Evolutionary conservation across 2,888 invertebrate species (phyloP), one percentile per base, ranked within the genome.

Genomic region (Uloborus plumipes): DNA sequence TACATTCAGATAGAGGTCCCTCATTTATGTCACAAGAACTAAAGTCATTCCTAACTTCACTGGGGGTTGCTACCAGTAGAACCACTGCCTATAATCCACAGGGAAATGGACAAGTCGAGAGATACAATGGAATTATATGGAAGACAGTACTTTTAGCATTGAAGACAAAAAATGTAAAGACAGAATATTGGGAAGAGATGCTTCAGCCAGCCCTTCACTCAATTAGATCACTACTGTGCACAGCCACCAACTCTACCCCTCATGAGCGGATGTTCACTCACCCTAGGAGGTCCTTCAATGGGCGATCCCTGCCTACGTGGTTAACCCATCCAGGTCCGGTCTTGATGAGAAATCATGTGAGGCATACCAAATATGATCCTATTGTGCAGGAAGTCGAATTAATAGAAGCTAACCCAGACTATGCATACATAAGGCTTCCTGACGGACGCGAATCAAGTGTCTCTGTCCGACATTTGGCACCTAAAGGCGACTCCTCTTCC

Each of bases 1-100:
- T 85, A 50, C 86, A 86, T 65, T 83, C 77, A 2, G 85, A 85
- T 58, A 26, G 85, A 55, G 84, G 86, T 18, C 11, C 77, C 16
- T 67, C 86, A 1, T 86, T 86, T 62, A 84, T 86, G 84, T 84
- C 84, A 14, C 53, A 61, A 15, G 85, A 86, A 53, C 72, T 86
- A n/a, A 62, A 62, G 61, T 86, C 65, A 74, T 86, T 73, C 74
- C 83, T 39, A 18, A 11, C 20, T 7, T 47, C 64, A 6, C 20
- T 67, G 14, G 84, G 84, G 3, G 72, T 85, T 11, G 84, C 85
- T 22, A 64, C 84, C 39, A 85, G 85, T 72, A 53, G 79, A 50
- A 79, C 78, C 15, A 86, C 84, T 15, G 71, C 67, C 2, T 84
- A 86, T 49, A 84, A 85, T 62, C 75, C 84, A 14, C 50, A 31